phyloP scores from a whole-genome alignment of 2,888 invertebrate species.

The Caenorhabditis drosophilae region DNA sequence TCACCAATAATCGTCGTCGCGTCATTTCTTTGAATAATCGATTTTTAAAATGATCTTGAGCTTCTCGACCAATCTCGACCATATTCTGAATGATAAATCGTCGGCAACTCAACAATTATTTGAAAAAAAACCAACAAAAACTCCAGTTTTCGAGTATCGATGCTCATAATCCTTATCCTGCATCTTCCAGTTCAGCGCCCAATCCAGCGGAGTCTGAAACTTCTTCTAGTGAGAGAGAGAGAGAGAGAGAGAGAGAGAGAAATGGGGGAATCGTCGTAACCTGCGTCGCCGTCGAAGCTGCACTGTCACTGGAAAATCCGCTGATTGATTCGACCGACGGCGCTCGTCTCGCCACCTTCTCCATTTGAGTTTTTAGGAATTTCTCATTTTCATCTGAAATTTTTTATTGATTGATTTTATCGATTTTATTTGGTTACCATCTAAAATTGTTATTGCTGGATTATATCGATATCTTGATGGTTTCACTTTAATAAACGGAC shows the following conservation, averaged over 20 bases:
- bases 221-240: too few species aligned
- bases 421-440: too few species aligned
- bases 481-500: slow-evolving; percentile 13
- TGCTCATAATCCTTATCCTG: slow-evolving; percentile 19
- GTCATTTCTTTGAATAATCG: slow-evolving; percentile 14
- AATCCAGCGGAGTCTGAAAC: slow-evolving; percentile 21
- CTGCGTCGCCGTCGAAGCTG: slow-evolving; percentile 8
- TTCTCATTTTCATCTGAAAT: too few species aligned
- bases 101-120: not conserved
- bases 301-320: slow-evolving; percentile 27
- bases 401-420: too few species aligned
- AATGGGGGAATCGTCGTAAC: too few species aligned
- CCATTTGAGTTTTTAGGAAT: slow-evolving; percentile 10
- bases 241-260: too few species aligned
- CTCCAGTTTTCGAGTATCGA: slow-evolving; percentile 7
- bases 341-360: slow-evolving; percentile 7
- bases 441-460: slow-evolving; percentile 17
- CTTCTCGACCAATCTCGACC: not conserved
- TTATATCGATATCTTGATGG: slow-evolving; percentile 12
- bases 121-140: not conserved
- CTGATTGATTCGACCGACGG: slow-evolving; percentile 16
- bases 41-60: slow-evolving; percentile 3
- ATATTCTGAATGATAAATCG: slow-evolving; percentile 6
- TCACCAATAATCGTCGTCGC: slow-evolving; percentile 7
- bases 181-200: slow-evolving; percentile 16